Conservation (phyloP, 2,797 vertebrate species). For the Halcyon chelicuti region DNA sequence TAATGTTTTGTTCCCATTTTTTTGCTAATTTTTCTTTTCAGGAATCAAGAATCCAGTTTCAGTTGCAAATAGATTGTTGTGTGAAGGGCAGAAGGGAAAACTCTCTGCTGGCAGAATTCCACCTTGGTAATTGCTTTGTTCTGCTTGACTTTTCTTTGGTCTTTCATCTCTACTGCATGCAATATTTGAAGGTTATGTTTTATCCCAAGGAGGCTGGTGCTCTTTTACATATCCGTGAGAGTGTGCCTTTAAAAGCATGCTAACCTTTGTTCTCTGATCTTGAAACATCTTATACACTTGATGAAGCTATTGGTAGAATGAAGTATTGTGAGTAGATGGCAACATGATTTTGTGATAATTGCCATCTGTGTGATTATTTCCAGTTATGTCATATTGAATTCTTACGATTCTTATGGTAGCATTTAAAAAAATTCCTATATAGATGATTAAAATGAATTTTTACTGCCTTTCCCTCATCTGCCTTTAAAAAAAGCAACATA, state of each 20-base stretch:
- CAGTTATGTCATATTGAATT: conserved; percentile 17
- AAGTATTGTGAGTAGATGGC: conserved; percentile 17
- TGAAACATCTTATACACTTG: not conserved
- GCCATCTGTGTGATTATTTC: conserved; percentile 60
- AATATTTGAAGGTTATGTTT: conserved; percentile 50
- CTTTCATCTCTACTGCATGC: conserved; percentile 60
- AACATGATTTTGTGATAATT: conserved; percentile 24
- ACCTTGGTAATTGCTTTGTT: conserved; percentile 90
- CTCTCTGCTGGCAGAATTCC: conserved; percentile 98
- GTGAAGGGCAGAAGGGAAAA: conserved; percentile 98
- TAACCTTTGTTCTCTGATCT: conserved; percentile 48
- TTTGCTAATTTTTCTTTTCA: conserved; percentile 76
- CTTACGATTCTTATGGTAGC: not conserved
- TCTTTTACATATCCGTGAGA: conserved; percentile 14
- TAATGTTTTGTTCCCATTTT: conserved; percentile 57
- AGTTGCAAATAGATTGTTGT: conserved; percentile 94
- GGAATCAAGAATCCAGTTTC: conserved; percentile 98
- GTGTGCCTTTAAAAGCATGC: conserved; percentile 7
- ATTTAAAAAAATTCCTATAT: conserved; percentile 21
- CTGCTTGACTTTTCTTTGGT: conserved; percentile 51
- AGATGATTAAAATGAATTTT: not conserved
- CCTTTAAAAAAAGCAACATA: not conserved
- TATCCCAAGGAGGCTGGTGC: conserved; percentile 5
- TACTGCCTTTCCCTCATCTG: not conserved
- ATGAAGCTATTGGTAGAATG: conserved; percentile 15